Evolutionary conservation across 2,113 vertebrate species (phyloP).

Genomic region (Ictalurus furcatus): DNA sequence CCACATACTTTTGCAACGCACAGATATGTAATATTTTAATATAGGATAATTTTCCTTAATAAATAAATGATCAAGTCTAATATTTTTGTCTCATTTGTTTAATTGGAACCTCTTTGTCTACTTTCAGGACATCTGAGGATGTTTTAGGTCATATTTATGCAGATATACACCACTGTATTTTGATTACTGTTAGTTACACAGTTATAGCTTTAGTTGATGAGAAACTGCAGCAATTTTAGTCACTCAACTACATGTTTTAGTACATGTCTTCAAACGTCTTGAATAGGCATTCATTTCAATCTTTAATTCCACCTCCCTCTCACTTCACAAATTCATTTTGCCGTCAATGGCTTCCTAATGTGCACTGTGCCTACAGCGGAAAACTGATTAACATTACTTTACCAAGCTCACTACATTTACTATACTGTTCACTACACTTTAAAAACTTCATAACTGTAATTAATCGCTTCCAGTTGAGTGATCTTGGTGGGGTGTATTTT

Average conservation of each 20-base stretch:
- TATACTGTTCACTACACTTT: not conserved
- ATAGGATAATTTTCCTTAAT: no score
- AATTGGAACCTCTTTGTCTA: no score
- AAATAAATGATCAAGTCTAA: no score
- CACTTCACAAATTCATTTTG: not conserved
- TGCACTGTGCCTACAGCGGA: not conserved
- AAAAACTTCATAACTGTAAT: constrained; percentile 6
- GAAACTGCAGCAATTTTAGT: not conserved
- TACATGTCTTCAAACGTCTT: not conserved
- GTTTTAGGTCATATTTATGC: no score
- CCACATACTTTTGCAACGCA: no score
- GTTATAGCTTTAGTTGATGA: not conserved
- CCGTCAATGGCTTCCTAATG: not conserved
- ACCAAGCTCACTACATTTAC: not conserved
- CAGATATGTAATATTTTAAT: no score
- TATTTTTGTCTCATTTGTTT: no score
- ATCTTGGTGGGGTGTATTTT: not conserved
- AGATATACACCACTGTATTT: not conserved
- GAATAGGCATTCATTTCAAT: not conserved
- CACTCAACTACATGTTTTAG: not conserved
- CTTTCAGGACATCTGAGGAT: no score
- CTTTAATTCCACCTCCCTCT: not conserved
- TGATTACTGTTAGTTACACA: not conserved
- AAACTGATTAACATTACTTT: not conserved
- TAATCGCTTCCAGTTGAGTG: not conserved